These are phyloP conservation scores for Canis aureus DNA, from an alignment of 2,113 vertebrate genomes.

Conservation along the genomic window DNA sequence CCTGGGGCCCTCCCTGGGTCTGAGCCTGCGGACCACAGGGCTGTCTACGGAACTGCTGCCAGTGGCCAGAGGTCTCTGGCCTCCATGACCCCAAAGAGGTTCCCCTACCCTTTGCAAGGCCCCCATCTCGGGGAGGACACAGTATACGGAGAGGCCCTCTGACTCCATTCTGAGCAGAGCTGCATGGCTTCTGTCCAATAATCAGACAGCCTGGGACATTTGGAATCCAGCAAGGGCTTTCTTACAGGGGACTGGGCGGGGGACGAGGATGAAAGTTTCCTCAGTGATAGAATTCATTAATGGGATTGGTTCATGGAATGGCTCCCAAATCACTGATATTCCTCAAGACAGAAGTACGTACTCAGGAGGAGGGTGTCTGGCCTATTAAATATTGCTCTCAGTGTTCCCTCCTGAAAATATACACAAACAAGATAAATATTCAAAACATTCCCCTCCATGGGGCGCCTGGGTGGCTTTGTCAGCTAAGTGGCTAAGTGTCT, in stretches of 20 bases:
- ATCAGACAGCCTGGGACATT: not conserved
- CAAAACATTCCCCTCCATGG: not conserved
- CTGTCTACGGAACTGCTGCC: not conserved
- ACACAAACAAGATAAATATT: not conserved
- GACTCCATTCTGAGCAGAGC: not conserved
- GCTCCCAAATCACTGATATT: not conserved
- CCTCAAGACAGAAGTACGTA: not conserved
- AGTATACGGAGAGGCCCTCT: too few relatives aligned
- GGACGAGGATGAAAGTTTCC: not conserved
- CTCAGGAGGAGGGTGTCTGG: not conserved
- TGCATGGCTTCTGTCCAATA: not conserved
- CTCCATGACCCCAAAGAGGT: not conserved
- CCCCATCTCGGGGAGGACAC: too few relatives aligned
- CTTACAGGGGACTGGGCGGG: not conserved
- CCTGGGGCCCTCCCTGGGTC: too few relatives aligned
- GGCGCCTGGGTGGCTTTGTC: too few relatives aligned
- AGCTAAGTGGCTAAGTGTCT: too few relatives aligned
- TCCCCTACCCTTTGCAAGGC: not conserved
- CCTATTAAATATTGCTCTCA: not conserved
- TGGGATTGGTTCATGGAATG: not conserved
- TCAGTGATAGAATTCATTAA: not conserved
- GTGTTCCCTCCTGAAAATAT: slow-evolving; percentile 24
- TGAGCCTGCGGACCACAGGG: not conserved
- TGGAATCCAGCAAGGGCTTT: not conserved
- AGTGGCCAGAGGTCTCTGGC: not conserved